phyloP scores from a whole-genome alignment of 2,888 invertebrate genomes.

The Trypoxylon attenuatum region DNA sequence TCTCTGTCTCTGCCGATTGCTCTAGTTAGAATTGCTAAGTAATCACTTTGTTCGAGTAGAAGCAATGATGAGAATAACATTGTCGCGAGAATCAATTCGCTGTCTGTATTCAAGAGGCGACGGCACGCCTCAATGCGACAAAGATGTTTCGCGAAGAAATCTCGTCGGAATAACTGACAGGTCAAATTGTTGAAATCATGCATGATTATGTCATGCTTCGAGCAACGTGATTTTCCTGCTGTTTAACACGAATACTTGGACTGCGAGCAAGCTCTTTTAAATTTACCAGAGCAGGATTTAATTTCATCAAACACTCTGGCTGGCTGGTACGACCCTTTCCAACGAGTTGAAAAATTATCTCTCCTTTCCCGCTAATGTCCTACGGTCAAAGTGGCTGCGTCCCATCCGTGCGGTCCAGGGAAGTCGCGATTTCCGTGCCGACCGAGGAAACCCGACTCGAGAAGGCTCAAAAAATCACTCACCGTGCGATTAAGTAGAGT shows the following conservation, averaged over 20 bases:
- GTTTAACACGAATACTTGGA: too few relatives aligned
- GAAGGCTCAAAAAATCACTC: slow-evolving; percentile 51
- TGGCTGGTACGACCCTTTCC: background rate
- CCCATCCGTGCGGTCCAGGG: background rate
- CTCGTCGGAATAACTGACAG: too few relatives aligned
- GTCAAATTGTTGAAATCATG: too few relatives aligned
- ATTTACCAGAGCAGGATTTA: slow-evolving; percentile 9
- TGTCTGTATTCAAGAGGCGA: too few relatives aligned
- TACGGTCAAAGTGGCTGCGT: slow-evolving; percentile 26
- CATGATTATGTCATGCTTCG: too few relatives aligned
- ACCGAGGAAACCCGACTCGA: background rate
- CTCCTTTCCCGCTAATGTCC: slow-evolving; percentile 5
- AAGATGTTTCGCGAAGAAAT: too few relatives aligned
- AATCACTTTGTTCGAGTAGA: slow-evolving; percentile 17
- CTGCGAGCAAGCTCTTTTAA: slow-evolving; percentile 11
- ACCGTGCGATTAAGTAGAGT: slow-evolving; percentile 47
- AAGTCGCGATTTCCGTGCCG: slow-evolving; percentile 19
- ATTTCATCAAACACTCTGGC: slow-evolving; percentile 7
- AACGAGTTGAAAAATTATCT: slow-evolving; percentile 2
- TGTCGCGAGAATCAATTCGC: background rate
- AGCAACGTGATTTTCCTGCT: too few relatives aligned
- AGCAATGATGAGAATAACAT: slow-evolving; percentile 23
- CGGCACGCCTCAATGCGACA: too few relatives aligned
- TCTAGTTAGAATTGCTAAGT: slow-evolving; percentile 49
- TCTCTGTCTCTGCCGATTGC: slow-evolving; percentile 37